phyloP scores from a whole-genome alignment of 2,113 vertebrate species.

The Anguilla japonica region DNA sequence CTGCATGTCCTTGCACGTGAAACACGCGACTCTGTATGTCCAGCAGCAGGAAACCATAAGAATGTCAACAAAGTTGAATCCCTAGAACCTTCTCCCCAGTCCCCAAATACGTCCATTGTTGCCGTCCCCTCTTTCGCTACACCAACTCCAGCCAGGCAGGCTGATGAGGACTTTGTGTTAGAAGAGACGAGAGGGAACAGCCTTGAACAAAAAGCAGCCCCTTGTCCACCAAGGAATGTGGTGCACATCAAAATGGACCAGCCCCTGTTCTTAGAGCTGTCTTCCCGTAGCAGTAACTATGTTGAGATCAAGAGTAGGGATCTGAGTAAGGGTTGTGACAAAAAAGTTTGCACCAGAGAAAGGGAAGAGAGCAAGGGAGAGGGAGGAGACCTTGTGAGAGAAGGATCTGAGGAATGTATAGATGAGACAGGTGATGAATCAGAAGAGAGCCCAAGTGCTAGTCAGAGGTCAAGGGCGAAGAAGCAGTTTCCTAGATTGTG shows the following conservation, averaged over 20 bases:
- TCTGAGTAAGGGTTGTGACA: slow-evolving; percentile 50
- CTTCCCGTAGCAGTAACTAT: slow-evolving; percentile 60
- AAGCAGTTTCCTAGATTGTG: slow-evolving; percentile 72
- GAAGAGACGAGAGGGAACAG: slow-evolving; percentile 16
- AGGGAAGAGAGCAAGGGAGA: slow-evolving; percentile 41
- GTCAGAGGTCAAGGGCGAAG: slow-evolving; percentile 53
- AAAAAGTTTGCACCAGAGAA: slow-evolving; percentile 38
- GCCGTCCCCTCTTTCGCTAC: background rate
- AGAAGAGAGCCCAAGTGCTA: slow-evolving; percentile 66
- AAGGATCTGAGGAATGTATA: slow-evolving; percentile 61
- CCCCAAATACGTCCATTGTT: slow-evolving; percentile 37
- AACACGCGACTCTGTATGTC: slow-evolving; percentile 42
- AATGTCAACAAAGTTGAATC: slow-evolving; percentile 37
- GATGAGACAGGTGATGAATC: slow-evolving; percentile 74
- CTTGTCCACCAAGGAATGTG: slow-evolving; percentile 46
- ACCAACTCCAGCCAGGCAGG: slow-evolving; percentile 36
- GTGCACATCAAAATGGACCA: slow-evolving; percentile 64
- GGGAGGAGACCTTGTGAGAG: slow-evolving; percentile 43
- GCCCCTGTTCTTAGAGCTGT: slow-evolving; percentile 58
- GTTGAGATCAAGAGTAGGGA: slow-evolving; percentile 66
- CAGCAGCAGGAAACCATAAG: slow-evolving; percentile 21
- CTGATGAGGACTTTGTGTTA: slow-evolving; percentile 43
- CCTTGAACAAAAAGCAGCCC: slow-evolving; percentile 36
- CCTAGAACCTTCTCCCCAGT: slow-evolving; percentile 28
- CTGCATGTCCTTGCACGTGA: slow-evolving; percentile 40